Evolutionary conservation across 2,113 vertebrate species (phyloP).

Genomic region (Emydocephalus ijimae): DNA sequence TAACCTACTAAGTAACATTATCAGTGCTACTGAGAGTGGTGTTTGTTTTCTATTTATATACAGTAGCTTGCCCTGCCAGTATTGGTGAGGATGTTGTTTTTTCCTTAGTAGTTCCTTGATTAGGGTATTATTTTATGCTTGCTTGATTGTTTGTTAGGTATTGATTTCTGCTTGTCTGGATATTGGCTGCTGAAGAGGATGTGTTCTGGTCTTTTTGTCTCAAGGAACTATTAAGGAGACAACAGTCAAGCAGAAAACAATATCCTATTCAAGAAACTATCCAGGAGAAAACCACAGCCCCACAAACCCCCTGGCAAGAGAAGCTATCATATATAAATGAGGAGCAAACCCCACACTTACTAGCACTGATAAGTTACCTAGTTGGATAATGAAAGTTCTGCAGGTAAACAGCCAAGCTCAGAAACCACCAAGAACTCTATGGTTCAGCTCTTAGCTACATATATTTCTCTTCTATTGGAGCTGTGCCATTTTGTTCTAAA

Average conservation of each 20-base stretch:
- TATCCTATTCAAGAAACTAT: neutral
- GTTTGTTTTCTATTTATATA: neutral
- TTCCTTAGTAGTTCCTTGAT: neutral
- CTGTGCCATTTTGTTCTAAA: neutral
- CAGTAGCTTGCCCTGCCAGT: neutral
- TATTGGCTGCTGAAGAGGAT: neutral
- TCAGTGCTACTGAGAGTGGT: neutral
- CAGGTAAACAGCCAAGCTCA: neutral
- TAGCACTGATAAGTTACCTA: neutral
- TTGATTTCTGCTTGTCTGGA: neutral
- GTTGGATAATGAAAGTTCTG: neutral
- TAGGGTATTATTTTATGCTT: neutral
- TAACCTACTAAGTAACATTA: neutral
- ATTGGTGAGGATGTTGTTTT: neutral
- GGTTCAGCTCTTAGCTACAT: neutral
- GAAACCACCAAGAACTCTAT: neutral
- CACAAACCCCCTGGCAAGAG: neutral
- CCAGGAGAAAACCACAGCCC: neutral
- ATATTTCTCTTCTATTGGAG: neutral
- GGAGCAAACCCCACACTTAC: neutral
- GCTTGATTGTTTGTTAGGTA: neutral
- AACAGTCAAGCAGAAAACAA: neutral
- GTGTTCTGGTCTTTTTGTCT: neutral
- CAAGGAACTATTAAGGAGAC: neutral
- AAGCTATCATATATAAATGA: neutral